Conservation (phyloP, 1,140 invertebrate genomes). For the Popillia japonica region DNA sequence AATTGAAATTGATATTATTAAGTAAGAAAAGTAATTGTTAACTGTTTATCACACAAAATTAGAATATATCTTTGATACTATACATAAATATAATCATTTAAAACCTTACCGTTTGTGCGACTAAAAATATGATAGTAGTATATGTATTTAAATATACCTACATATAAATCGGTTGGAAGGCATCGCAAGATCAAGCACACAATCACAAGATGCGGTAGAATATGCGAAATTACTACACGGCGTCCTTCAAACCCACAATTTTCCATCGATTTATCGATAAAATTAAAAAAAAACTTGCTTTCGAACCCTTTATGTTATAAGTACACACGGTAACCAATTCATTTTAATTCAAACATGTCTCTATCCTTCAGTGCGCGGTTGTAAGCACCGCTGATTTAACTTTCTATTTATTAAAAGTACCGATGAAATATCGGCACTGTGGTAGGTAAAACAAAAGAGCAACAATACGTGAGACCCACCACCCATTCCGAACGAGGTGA, state of each 20-base stretch:
- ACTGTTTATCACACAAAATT: too few species aligned
- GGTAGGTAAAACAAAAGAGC: constrained; percentile 31
- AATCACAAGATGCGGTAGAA: neutral
- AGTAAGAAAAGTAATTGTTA: too few species aligned
- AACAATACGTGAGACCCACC: constrained; percentile 17
- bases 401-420: constrained; percentile 25
- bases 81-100: too few species aligned
- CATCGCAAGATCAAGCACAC: too few species aligned
- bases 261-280: neutral
- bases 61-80: too few species aligned
- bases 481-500: constrained; percentile 28
- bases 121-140: too few species aligned
- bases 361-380: constrained; percentile 10
- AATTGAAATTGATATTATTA: too few species aligned
- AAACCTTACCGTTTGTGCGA: too few species aligned
- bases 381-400: neutral
- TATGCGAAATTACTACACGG: neutral
- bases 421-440: constrained; percentile 33
- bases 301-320: too few species aligned
- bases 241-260: neutral
- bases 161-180: too few species aligned
- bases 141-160: too few species aligned
- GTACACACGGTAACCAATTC: neutral
- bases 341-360: neutral
- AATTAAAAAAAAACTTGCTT: too few species aligned